Base-by-base conservation (phyloP, 1,140 invertebrate genomes). In the Bemisia tabaci region DNA sequence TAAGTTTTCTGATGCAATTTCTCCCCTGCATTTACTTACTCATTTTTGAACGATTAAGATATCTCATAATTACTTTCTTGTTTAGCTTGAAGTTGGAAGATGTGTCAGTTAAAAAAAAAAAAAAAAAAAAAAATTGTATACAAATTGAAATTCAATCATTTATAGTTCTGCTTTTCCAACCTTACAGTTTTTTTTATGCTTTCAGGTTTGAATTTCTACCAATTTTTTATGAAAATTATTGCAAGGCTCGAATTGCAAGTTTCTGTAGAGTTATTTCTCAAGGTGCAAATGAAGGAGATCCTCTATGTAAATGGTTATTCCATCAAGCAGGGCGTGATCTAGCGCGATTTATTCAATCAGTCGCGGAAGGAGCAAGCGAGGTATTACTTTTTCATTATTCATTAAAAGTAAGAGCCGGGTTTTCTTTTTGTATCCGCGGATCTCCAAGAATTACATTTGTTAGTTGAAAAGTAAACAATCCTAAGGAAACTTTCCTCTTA, bases 141-240 rank as follows among this genome's bases (percentile, higher is more conserved):
- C n/a, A n/a, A n/a, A n/a, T n/a, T n/a, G n/a, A n/a, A n/a, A n/a
- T n/a, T n/a, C n/a, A n/a, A n/a, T n/a, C n/a, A n/a, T n/a, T n/a
- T n/a, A n/a, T n/a, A n/a, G n/a, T n/a, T n/a, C n/a, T n/a, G n/a
- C n/a, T n/a, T n/a, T n/a, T n/a, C n/a, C n/a, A n/a, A n/a, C n/a
- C n/a, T n/a, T n/a, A n/a, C n/a, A n/a, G n/a, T n/a, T n/a, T n/a
- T 65, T 65, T 68, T 64, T 23, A 39, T 63, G 48, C 2, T 65
- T 69, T 66, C 72, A 75, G 79, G 75, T 76, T 77, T 69, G 87
- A 74, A 26, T 76, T 97, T 68, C 76, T 96, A 24, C 79, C 86
- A 0, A 84, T 90, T 70, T 82, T 90, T 22, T 96, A 97, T 75
- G 80, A 81, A 1, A 83, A 91, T 60, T 96, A 95, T 74, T 83